Evolutionary conservation across 2,888 invertebrate genomes (phyloP), one percentile per base, ranked within the genome.

Genomic region (Mesochorus sp.): DNA sequence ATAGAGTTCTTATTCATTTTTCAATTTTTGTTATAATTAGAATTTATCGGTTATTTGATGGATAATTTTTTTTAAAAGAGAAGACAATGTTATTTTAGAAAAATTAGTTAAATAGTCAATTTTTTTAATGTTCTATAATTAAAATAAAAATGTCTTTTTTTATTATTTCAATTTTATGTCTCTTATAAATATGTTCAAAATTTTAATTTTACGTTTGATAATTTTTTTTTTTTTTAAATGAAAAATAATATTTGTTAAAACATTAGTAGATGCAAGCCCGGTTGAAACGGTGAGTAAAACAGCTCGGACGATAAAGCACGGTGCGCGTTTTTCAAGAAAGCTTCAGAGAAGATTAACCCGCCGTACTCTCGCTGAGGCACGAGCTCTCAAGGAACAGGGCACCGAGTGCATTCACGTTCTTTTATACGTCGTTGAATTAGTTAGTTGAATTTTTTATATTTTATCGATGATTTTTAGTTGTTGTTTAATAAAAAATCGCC

Each of bases 341-440:
- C 92, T 97, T 78, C 95, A 95, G 89, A 92, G 95, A 0, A 92
- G 96, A 59, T 92, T 97, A 70, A 97, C 96, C 1, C 92, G 95
- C 81, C 94, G 96, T 86, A 96, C 96, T 1, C 91, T 96, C 37
- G 94, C 94, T 0, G 96, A 97, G 88, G 96, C 96, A 10, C 94
- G 95, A 87, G 96, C 96, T 0, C 92, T 97, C 64, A 96, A 95
- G 88, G 95, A 96, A 80, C 96, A 96, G 89, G 94, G 95, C 80
- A 93, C 93, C 31, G 94, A 95, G 89, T 94, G 95, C 14, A 95
- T 96, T 44, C 94, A 96, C 84, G 94, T 96, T 78, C 92, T 96
- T 21, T 93, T 94, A 49, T 96, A 96, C 88, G 95, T 96, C 6
- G 95, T 94, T 14, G 96, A 96, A 91, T 89, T 96, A 93, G 96